phyloP scores from a whole-genome alignment of 2,888 invertebrate genomes.

The Phasia obesa region DNA sequence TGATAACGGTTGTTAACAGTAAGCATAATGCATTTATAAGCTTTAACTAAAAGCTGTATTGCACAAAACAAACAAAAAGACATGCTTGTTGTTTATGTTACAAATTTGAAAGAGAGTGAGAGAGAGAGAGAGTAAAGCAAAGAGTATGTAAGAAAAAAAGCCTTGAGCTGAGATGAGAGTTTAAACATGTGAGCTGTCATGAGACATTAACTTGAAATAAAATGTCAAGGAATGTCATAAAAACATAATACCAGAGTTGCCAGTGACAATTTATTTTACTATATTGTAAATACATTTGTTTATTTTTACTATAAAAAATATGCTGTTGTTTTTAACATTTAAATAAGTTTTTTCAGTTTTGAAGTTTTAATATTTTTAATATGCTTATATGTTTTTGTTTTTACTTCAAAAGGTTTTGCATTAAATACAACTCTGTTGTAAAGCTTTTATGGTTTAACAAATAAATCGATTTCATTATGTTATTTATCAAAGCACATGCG shows the following conservation, averaged over 20 bases:
- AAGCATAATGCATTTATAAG: no score
- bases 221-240: slow-evolving; percentile 67
- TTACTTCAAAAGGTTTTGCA: no score
- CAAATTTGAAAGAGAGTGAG: no score
- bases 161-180: background rate
- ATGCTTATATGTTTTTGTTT: background rate
- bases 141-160: background rate
- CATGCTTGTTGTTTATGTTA: background rate
- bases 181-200: slow-evolving; percentile 40
- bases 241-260: slow-evolving; percentile 53
- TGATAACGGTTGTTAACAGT: no score
- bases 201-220: slow-evolving; percentile 28
- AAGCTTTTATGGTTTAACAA: slow-evolving; percentile 43
- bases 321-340: no score
- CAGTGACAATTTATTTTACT: slow-evolving; percentile 3
- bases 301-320: no score
- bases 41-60: background rate
- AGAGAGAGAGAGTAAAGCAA: background rate
- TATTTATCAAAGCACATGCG: slow-evolving; percentile 53
- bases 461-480: slow-evolving; percentile 72
- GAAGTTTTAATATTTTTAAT: background rate
- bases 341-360: background rate
- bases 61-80: background rate
- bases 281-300: no score
- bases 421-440: slow-evolving; percentile 55